Percentiles rank a stretch among this genome's conserved stretches.
Evolutionary conservation across 2,113 vertebrate genomes (phyloP).

Genomic region (Varanus salvator): DNA sequence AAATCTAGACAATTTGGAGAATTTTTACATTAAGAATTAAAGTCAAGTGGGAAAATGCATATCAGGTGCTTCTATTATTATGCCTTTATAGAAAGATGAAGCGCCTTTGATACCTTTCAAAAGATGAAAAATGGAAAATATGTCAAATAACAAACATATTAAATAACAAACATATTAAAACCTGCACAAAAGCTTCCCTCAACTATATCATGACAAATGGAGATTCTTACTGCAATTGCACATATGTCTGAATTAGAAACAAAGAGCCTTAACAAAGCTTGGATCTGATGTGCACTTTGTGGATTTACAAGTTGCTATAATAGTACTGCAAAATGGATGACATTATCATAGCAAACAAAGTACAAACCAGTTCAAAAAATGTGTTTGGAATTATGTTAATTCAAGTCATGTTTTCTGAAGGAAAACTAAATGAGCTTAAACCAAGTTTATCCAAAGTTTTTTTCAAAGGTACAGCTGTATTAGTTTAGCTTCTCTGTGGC

Average conservation of each 20-base stretch:
- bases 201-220: slow-evolving; percentile 28
- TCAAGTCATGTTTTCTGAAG: not conserved
- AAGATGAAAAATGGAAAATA: slow-evolving; percentile 38
- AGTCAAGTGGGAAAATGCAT: slow-evolving; percentile 5
- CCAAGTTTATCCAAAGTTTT: not conserved
- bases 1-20: not conserved
- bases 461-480: not conserved
- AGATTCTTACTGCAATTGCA: slow-evolving; percentile 27
- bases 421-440: not conserved
- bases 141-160: slow-evolving; percentile 43
- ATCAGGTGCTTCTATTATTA: slow-evolving; percentile 34
- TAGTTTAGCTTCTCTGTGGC: not conserved
- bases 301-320: not conserved
- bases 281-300: slow-evolving; percentile 28
- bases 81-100: not conserved
- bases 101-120: slow-evolving; percentile 34
- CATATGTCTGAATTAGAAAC: slow-evolving; percentile 29
- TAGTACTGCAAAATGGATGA: not conserved
- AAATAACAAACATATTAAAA: slow-evolving; percentile 36
- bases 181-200: slow-evolving; percentile 37
- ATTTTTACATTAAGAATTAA: not conserved
- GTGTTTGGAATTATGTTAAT: slow-evolving; percentile 13
- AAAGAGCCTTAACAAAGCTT: slow-evolving; percentile 9
- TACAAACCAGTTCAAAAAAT: not conserved
- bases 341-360: not conserved